Evolutionary conservation across 2,113 vertebrate genomes (phyloP), one percentile per base, ranked within the genome.

Genomic region (Gallinago paraguaiae): DNA sequence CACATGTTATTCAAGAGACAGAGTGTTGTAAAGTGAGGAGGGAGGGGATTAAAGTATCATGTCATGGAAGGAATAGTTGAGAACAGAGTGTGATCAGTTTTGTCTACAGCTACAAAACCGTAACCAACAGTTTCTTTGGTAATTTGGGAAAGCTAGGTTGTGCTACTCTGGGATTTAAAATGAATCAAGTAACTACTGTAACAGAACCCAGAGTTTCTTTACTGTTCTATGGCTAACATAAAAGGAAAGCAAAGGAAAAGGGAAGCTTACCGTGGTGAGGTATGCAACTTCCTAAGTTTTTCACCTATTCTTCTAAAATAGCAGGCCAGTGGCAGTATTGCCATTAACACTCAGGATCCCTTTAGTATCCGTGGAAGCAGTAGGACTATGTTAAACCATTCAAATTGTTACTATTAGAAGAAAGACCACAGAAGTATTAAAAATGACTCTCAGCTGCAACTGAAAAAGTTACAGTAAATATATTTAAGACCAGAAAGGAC

Each of bases 261-360:
- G 82, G 93, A 95, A 95, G 96, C 95, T 97, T 96, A 96, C 92
- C 91, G 93, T 95, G 77, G 67, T 89, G 96, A 94, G 57, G 91
- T 96, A 95, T 96, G 96, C 91, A 96, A 96, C 93, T 96, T 96
- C 69, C 96, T 96, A 97, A 95, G 95, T 91, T 96, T 96, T 94
- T 96, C 95, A 96, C 96, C 96, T 97, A 97, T 96, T 97, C 96
- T 97, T 97, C 95, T 96, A 96, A 97, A 97, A 92, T 96, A 97
- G 95, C 91, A 96, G 95, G 93, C 96, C 96, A 96, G 86, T 96
- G 96, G 93, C 96, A 97, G 93, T 96, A 96, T 10, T 97, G 92
- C 95, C 96, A 96, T 96, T 94, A 96, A 97, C 88, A 96, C 91
- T 96, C 95, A 95, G 96, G 91, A 95, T 97, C 96, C 50, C 95